A percentile compares a stretch with the other conserved stretches of the same genome.
Conservation (phyloP, 1,140 invertebrate species). For the Drosophila seguyi region DNA sequence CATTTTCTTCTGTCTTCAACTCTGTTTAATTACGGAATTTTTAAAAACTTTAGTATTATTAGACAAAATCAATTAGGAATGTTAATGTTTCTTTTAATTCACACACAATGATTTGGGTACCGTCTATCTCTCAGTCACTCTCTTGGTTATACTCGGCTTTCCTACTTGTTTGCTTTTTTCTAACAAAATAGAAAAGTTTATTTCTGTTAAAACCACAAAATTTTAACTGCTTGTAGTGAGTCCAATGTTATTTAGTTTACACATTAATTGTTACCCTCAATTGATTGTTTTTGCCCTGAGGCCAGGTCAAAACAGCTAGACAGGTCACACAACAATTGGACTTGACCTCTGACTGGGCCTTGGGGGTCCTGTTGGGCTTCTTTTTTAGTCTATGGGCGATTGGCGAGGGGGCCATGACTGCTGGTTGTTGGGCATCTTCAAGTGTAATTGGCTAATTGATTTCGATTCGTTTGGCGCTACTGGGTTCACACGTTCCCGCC, state of each 20-base stretch:
- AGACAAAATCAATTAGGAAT: background rate
- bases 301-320: slow-evolving; percentile 56
- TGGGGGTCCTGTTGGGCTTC: slow-evolving; percentile 6
- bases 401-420: slow-evolving; percentile 22
- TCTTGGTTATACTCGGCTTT: background rate
- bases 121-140: background rate
- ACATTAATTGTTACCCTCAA: background rate
- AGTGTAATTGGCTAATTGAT: slow-evolving; percentile 83
- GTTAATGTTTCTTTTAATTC: background rate
- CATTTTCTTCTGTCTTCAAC: background rate
- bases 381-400: background rate
- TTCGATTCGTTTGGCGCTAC: slow-evolving; percentile 72
- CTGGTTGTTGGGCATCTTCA: slow-evolving; percentile 60
- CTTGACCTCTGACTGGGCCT: slow-evolving; percentile 4
- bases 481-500: slow-evolving; percentile 64
- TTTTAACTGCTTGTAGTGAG: no score
- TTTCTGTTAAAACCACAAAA: background rate
- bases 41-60: background rate
- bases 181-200: background rate
- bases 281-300: slow-evolving; percentile 1
- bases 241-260: background rate
- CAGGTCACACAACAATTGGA: slow-evolving; percentile 56
- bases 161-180: background rate
- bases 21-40: background rate
- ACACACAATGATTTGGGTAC: background rate